phyloP scores from a whole-genome alignment of 2,888 invertebrate genomes.

The Ypsolopha sequella region DNA sequence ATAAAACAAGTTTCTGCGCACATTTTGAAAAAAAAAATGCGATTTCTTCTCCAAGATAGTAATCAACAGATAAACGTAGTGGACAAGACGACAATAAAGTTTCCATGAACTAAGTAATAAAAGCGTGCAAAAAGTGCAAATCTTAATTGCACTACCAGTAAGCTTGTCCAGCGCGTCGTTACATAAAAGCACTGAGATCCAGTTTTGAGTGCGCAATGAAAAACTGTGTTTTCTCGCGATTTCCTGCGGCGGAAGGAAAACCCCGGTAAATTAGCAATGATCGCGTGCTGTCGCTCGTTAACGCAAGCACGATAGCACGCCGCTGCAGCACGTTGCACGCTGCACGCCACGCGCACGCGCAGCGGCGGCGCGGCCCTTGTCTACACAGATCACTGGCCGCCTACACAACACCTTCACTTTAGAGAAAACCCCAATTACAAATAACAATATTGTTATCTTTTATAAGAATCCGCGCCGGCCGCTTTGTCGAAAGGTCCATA shows the following conservation, averaged over 20 bases:
- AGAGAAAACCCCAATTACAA: slow-evolving; percentile 4
- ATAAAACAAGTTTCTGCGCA: slow-evolving; percentile 44
- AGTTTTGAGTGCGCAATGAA: slow-evolving; percentile 55
- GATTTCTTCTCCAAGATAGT: slow-evolving; percentile 64
- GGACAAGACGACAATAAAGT: slow-evolving; percentile 65
- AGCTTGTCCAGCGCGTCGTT: slow-evolving; percentile 54
- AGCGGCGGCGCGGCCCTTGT: slow-evolving; percentile 26
- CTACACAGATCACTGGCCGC: slow-evolving; percentile 14
- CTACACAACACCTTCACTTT: slow-evolving; percentile 7
- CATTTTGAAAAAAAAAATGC: slow-evolving; percentile 66
- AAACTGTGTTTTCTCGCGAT: slow-evolving; percentile 62
- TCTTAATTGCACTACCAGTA: slow-evolving; percentile 60
- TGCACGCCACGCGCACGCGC: slow-evolving; percentile 11
- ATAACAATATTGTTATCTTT: background rate
- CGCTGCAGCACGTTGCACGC: slow-evolving; percentile 10
- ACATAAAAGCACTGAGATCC: slow-evolving; percentile 61
- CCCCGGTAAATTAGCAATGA: slow-evolving; percentile 48
- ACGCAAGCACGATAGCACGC: slow-evolving; percentile 20
- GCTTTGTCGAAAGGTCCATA: no score
- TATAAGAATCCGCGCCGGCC: no score
- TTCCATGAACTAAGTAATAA: slow-evolving; percentile 68
- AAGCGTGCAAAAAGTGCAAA: slow-evolving; percentile 66
- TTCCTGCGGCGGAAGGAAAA: slow-evolving; percentile 68
- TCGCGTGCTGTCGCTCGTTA: slow-evolving; percentile 59
- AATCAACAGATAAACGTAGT: slow-evolving; percentile 59